A percentile compares a stretch with the other conserved stretches of the same genome.
Evolutionary conservation across 2,113 vertebrate genomes (phyloP).

Genomic region (Hyperopisus bebe): DNA sequence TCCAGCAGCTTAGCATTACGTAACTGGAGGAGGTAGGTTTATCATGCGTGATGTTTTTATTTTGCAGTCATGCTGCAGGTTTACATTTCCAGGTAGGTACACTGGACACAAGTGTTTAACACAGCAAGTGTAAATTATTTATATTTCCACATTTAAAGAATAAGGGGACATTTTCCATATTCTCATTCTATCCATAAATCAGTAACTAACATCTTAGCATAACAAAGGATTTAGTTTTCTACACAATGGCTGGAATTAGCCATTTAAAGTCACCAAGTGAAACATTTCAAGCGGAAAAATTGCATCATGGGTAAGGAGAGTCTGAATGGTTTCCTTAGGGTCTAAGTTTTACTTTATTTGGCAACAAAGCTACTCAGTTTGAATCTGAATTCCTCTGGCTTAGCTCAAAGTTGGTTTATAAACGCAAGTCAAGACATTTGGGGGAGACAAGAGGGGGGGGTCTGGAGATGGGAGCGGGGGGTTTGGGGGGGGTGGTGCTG

Average conservation of each 20-base stretch:
- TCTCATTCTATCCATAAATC: neutral
- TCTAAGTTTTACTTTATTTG: constrained; percentile 6
- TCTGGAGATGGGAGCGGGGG: neutral
- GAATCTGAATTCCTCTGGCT: constrained; percentile 15
- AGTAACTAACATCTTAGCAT: neutral
- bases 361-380: constrained; percentile 5
- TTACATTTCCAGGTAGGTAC: neutral
- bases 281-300: constrained; percentile 5
- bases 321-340: neutral
- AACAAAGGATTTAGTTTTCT: neutral
- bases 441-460: neutral
- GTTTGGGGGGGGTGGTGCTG: neutral
- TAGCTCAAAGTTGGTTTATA: constrained; percentile 18
- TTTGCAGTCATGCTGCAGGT: neutral
- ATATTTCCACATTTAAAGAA: neutral
- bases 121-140: neutral
- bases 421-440: constrained; percentile 16
- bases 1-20: neutral
- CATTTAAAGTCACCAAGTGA: constrained; percentile 7
- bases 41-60: neutral
- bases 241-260: constrained; percentile 6
- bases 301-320: constrained; percentile 10
- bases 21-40: neutral
- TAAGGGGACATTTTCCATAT: neutral
- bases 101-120: neutral